A percentile compares a stretch with the other conserved stretches of the same genome.
These are phyloP conservation scores for Synergus japonicus DNA, from an alignment of 2,888 invertebrate species.

Conservation along the genomic window DNA sequence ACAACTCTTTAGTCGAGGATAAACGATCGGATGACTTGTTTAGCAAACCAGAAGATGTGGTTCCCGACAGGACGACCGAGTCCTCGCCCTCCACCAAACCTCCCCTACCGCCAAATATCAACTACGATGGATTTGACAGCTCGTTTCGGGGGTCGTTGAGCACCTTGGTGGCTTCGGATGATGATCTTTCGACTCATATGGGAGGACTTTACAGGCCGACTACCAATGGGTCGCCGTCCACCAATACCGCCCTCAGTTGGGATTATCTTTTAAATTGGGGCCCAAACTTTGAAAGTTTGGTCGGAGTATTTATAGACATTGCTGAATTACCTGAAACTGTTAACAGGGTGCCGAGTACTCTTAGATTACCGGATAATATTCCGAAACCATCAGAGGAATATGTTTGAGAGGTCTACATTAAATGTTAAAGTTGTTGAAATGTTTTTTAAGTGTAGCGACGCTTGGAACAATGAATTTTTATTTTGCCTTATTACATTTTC, in stretches of 20 bases:
- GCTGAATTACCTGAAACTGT: conserved; percentile 87
- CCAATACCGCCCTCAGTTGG: conserved; percentile 89
- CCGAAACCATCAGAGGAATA: conserved; percentile 94
- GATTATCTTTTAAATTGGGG: conserved; percentile 97
- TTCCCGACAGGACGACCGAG: conserved; percentile 76
- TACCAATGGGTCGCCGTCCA: conserved; percentile 85
- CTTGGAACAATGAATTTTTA: neutral
- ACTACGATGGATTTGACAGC: conserved; percentile 95
- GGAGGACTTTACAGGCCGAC: conserved; percentile 89
- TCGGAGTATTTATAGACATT: conserved; percentile 97
- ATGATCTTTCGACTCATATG: conserved; percentile 90
- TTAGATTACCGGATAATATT: conserved; percentile 87
- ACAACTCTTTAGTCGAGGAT: conserved; percentile 90
- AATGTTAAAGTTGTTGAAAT: conserved; percentile 15
- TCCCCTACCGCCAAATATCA: conserved; percentile 85
- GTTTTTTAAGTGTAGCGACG: neutral
- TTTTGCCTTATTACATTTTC: neutral
- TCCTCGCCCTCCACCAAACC: conserved; percentile 80
- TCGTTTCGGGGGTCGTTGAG: conserved; percentile 96
- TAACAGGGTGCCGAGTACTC: conserved; percentile 85
- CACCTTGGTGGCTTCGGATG: conserved; percentile 95
- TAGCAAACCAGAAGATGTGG: conserved; percentile 79
- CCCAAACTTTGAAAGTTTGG: conserved; percentile 95
- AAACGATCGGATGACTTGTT: conserved; percentile 84
- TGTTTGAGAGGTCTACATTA: conserved; percentile 79